phyloP scores from a whole-genome alignment of 2,113 vertebrate species.

The Microtus oregoni region DNA sequence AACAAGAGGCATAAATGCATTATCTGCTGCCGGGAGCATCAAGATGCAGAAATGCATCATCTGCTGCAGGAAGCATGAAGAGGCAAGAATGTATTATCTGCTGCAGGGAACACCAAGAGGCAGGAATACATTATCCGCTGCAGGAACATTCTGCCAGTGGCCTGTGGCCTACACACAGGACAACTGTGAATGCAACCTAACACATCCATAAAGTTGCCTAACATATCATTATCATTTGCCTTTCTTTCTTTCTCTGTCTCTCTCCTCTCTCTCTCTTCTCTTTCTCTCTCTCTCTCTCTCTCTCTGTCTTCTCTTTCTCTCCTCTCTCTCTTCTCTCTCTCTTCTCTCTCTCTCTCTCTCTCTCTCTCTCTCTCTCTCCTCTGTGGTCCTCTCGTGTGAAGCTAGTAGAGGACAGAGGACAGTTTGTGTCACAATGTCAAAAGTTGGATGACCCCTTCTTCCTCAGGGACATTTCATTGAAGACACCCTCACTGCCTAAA shows the following conservation, averaged over 20 bases:
- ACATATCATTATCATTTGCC: neutral
- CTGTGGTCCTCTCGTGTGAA: neutral
- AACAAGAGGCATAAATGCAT: neutral
- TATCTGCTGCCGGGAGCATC: too few species aligned
- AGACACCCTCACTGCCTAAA: neutral
- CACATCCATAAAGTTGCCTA: neutral
- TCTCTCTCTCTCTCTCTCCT: too few species aligned
- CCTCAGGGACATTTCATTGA: neutral
- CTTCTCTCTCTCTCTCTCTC: too few species aligned
- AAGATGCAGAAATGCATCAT: rapidly evolving
- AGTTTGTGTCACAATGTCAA: neutral
- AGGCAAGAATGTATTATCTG: too few species aligned
- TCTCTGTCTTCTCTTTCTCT: too few species aligned
- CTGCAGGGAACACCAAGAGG: neutral
- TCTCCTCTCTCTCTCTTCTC: too few species aligned
- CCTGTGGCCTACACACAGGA: too few species aligned
- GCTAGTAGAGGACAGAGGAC: neutral
- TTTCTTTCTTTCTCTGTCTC: too few species aligned
- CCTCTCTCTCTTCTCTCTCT: too few species aligned
- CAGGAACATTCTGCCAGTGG: neutral
- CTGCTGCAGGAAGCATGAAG: neutral
- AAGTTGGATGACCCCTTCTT: neutral
- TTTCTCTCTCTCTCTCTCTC: too few species aligned
- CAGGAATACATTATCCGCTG: rapidly evolving
- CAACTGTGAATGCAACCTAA: neutral